A percentile compares a stretch with the other conserved stretches of the same genome.
Evolutionary conservation across 1,140 invertebrate species (phyloP).

Genomic region (Atopsyche davidsoni): DNA sequence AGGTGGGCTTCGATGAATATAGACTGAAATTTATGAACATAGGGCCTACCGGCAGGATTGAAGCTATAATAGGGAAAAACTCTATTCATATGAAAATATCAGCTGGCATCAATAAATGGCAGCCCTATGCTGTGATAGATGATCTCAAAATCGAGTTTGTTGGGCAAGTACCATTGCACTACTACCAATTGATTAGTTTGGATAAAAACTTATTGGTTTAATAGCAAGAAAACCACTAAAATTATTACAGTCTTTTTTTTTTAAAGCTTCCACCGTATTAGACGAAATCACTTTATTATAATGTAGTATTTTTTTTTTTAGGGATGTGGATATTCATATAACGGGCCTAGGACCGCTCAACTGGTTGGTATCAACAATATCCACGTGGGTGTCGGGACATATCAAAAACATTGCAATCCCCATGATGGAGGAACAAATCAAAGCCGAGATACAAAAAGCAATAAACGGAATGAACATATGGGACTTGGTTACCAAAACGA

Average conservation of each 20-base stretch:
- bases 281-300: no score
- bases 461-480: slow-evolving; percentile 29
- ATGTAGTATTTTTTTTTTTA: slow-evolving; percentile 24
- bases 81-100: slow-evolving; percentile 29
- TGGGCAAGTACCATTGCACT: slow-evolving; percentile 22
- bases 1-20: slow-evolving; percentile 32
- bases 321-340: slow-evolving; percentile 30
- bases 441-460: slow-evolving; percentile 26
- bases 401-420: slow-evolving; percentile 29
- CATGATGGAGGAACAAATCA: slow-evolving; percentile 28
- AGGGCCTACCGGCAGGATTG: slow-evolving; percentile 27
- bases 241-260: no score
- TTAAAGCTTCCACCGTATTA: no score
- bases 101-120: slow-evolving; percentile 27
- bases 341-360: slow-evolving; percentile 31
- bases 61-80: slow-evolving; percentile 30
- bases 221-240: no score
- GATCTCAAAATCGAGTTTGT: slow-evolving; percentile 30
- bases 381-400: slow-evolving; percentile 29
- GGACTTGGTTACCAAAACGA: slow-evolving; percentile 22
- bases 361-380: slow-evolving; percentile 31
- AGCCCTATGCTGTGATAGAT: slow-evolving; percentile 24
- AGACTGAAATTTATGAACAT: slow-evolving; percentile 30
- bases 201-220: no score
- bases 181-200: no score